Evolutionary conservation across 1,140 invertebrate genomes (phyloP), one percentile per base, ranked within the genome.

Genomic region (Eubasilissa regina): DNA sequence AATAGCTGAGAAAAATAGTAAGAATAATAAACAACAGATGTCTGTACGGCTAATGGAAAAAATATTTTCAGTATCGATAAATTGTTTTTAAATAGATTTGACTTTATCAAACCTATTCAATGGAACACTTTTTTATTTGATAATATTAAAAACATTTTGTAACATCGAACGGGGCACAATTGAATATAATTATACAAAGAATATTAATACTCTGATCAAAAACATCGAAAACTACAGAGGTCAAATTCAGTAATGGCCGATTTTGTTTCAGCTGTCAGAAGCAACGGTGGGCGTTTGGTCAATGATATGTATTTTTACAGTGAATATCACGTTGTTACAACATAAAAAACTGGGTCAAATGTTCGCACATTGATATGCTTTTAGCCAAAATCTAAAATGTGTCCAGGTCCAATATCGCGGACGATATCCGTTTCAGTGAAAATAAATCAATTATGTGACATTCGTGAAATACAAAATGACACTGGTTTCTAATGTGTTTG

Each of bases 381-480:
- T 21, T 25, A 51, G 25, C 17, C 25, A 51, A 53, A 21, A 35
- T 53, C 7, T n/a, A 48, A 62, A 78, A 78, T 74, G 56, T 48
- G 17, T 11, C 44, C 56, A 48, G 43, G n/a, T 43, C 3, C 21
- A 45, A 62, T 68, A 19, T 62, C 66, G 55, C 21, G 68, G 45
- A 73, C 48, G 35, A 13, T 68, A 25, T 78, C 19, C 66, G 17
- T 78, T 72, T 47, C 64, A 45, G 48, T 74, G 68, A 78, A 78
- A 74, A 78, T 68, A 78, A 78, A 78, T 78, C 77, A 78, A 78
- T 78, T 78, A 73, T 73, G 21, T 78, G 77, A 78, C 77, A 64
- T 78, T 78, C 62, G 68, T 78, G 21, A 73, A 74, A 73, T 21
- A 60, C 55, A 73, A 56, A 78, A 78, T 73, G 66, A 72, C 55